Percentiles rank a stretch among this genome's conserved stretches.
phyloP scores from a whole-genome alignment of 2,888 invertebrate species.

The Tenthredo distinguenda region DNA sequence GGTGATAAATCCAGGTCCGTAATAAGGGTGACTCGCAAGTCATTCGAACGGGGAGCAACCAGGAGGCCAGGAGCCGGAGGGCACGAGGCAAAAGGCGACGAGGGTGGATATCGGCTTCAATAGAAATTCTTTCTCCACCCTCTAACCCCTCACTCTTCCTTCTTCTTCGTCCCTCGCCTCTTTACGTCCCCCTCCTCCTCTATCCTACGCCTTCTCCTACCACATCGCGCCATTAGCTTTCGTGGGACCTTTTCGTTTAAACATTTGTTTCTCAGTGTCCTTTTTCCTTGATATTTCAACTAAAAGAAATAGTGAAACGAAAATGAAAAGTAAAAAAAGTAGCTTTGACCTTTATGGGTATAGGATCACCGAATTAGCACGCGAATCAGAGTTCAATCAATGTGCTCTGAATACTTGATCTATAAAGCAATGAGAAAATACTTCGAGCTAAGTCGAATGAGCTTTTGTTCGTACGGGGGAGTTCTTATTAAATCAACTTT shows the following conservation, averaged over 20 bases:
- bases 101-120: slow-evolving; percentile 64
- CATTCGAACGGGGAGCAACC: slow-evolving; percentile 65
- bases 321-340: not conserved
- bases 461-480: not conserved
- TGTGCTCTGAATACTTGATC: not conserved
- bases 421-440: not conserved
- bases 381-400: not conserved
- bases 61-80: slow-evolving; percentile 20
- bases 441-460: not conserved
- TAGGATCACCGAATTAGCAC: not conserved
- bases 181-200: slow-evolving; percentile 50
- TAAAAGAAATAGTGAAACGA: not conserved
- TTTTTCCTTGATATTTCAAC: not conserved
- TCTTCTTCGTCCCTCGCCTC: slow-evolving; percentile 57
- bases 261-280: slow-evolving; percentile 52
- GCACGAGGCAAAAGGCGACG: slow-evolving; percentile 53
- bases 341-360: not conserved
- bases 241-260: slow-evolving; percentile 55
- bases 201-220: slow-evolving; percentile 41
- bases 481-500: slow-evolving; percentile 10
- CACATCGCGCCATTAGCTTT: slow-evolving; percentile 15
- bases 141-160: slow-evolving; percentile 32
- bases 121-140: slow-evolving; percentile 69
- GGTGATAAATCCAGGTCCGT: slow-evolving; percentile 72
- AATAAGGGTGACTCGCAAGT: slow-evolving; percentile 75